These are phyloP conservation scores for Agrypnus murinus DNA, from an alignment of 2,888 invertebrate genomes.

Conservation along the genomic window DNA sequence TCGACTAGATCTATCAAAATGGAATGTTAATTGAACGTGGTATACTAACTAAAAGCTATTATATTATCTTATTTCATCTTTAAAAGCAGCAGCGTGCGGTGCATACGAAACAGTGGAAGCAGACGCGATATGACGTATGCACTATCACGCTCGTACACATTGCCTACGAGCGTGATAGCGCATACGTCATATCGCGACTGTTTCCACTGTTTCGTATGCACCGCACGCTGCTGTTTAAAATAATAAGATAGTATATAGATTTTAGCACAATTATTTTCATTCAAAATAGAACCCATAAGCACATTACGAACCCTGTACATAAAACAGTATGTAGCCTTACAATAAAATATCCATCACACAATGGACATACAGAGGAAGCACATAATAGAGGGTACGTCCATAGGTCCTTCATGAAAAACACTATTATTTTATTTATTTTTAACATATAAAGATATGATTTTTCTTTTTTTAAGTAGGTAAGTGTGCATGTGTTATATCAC, in stretches of 20 bases:
- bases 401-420: slow-evolving; percentile 45
- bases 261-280: slow-evolving; percentile 12
- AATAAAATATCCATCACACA: slow-evolving; percentile 52
- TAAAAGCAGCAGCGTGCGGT: no score
- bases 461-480: slow-evolving; percentile 47
- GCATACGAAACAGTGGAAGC: no score
- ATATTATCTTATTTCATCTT: background rate
- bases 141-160: no score
- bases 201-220: no score
- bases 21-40: slow-evolving; percentile 37
- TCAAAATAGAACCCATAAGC: slow-evolving; percentile 31
- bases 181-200: no score
- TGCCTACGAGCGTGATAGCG: no score
- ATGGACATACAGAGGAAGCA: slow-evolving; percentile 66
- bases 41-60: slow-evolving; percentile 18
- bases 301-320: slow-evolving; percentile 50
- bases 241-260: slow-evolving; percentile 12
- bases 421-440: no score
- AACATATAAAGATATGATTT: slow-evolving; percentile 67
- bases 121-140: no score
- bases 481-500: slow-evolving; percentile 68
- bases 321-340: slow-evolving; percentile 52
- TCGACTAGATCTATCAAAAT: slow-evolving; percentile 40
- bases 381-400: slow-evolving; percentile 57
- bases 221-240: no score